Percentiles rank a stretch among this genome's conserved stretches.
Evolutionary conservation across 1,140 invertebrate genomes (phyloP).

Genomic region (Saccostrea glomerata): DNA sequence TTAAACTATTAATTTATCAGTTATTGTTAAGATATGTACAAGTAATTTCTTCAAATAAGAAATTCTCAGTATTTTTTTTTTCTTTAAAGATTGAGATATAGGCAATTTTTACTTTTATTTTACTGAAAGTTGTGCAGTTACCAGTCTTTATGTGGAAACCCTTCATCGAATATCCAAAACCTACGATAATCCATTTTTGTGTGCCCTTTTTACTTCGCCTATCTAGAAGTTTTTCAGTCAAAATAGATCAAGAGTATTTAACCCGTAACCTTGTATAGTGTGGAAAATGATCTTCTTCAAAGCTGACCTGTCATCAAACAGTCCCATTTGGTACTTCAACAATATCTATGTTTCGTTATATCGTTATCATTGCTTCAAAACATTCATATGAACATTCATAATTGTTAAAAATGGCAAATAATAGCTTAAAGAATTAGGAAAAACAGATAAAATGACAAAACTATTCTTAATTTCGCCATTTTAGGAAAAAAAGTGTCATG

Average conservation of each 20-base stretch:
- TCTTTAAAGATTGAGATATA: neutral
- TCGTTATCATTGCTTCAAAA: too few relatives aligned
- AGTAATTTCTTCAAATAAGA: too few relatives aligned
- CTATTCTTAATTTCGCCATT: too few relatives aligned
- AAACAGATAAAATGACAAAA: too few relatives aligned
- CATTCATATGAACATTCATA: too few relatives aligned
- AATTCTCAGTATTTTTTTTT: too few relatives aligned
- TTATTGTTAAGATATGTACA: too few relatives aligned
- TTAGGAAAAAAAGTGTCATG: too few relatives aligned
- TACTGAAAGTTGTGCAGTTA: neutral
- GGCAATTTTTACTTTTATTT: neutral
- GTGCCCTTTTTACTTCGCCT: neutral
- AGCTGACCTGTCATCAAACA: neutral
- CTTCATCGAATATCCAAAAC: neutral
- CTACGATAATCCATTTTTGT: neutral
- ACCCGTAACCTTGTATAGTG: neutral
- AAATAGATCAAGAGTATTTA: neutral
- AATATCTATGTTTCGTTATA: neutral
- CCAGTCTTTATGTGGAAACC: neutral
- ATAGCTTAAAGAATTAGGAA: too few relatives aligned
- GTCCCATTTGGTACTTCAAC: neutral
- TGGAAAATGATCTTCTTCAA: neutral
- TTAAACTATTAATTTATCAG: too few relatives aligned
- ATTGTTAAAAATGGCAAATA: too few relatives aligned
- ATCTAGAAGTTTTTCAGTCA: neutral